These are phyloP conservation scores for Cosmia trapezina DNA, from an alignment of 2,888 invertebrate species.

Conservation along the genomic window DNA sequence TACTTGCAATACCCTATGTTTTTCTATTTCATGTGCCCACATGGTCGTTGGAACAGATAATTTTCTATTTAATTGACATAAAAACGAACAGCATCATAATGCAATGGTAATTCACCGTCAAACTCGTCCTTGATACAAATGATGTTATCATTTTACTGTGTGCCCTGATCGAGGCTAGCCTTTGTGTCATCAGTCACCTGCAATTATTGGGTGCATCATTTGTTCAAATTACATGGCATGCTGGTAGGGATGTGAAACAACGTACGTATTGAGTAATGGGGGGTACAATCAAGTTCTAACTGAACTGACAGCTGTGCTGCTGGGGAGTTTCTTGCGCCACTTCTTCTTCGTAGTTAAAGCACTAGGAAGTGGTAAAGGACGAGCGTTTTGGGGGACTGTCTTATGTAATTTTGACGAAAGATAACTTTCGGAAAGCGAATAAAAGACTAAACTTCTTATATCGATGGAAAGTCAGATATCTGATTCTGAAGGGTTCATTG, in stretches of 20 bases:
- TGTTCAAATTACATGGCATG: slow-evolving; percentile 43
- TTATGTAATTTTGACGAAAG: no score
- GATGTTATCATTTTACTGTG: slow-evolving; percentile 70
- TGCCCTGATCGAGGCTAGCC: slow-evolving; percentile 77
- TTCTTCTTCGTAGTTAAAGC: background rate
- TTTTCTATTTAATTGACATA: slow-evolving; percentile 27
- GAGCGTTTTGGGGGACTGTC: no score
- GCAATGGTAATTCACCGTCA: slow-evolving; percentile 44
- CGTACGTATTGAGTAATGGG: slow-evolving; percentile 1
- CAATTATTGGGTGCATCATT: slow-evolving; percentile 74
- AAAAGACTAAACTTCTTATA: background rate
- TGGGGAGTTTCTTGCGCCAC: no score
- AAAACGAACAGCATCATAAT: slow-evolving; percentile 43
- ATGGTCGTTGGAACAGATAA: background rate
- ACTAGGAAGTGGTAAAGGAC: no score
- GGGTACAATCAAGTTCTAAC: no score
- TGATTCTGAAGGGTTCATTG: background rate
- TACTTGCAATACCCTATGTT: background rate
- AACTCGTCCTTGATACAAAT: slow-evolving; percentile 72
- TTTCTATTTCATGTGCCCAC: background rate
- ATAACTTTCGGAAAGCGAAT: no score
- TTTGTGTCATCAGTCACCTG: slow-evolving; percentile 71
- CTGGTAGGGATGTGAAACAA: no score
- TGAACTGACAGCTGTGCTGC: no score
- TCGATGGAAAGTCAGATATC: background rate